A percentile compares a stretch with the other conserved stretches of the same genome.
These are phyloP conservation scores for Brachionus asplanchnoidis DNA, from an alignment of 1,140 invertebrate genomes.

Conservation along the genomic window DNA sequence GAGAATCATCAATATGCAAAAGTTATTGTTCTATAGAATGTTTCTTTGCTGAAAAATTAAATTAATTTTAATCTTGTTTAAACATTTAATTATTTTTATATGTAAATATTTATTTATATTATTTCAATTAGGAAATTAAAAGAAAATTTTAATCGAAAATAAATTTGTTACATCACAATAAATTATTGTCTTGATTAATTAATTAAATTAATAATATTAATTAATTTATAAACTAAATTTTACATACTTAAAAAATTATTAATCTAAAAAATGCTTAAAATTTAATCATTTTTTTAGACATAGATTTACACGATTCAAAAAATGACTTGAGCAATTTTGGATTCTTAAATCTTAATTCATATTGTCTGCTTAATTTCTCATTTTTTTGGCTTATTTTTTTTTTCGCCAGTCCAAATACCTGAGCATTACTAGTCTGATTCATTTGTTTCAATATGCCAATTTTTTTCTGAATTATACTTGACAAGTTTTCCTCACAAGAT, in stretches of 20 bases:
- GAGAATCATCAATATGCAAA: too few species aligned
- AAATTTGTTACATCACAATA: too few species aligned
- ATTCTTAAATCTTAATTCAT: background rate
- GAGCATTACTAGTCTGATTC: background rate
- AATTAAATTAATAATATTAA: too few species aligned
- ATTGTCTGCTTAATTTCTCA: background rate
- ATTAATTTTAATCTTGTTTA: too few species aligned
- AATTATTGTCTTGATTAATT: too few species aligned
- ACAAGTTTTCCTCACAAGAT: background rate
- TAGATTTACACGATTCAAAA: conserved; percentile 8
- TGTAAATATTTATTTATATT: too few species aligned
- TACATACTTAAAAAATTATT: background rate
- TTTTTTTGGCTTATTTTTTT: background rate
- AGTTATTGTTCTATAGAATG: too few species aligned
- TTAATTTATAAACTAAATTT: too few species aligned
- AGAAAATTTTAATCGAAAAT: too few species aligned
- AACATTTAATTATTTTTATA: too few species aligned
- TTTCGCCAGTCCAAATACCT: background rate
- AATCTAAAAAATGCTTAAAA: background rate
- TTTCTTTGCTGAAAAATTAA: too few species aligned
- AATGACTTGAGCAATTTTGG: conserved; percentile 8
- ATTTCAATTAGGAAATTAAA: too few species aligned
- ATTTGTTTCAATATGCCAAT: background rate
- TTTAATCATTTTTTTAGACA: background rate
- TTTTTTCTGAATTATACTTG: background rate